A percentile compares a stretch with the other conserved stretches of the same genome.
Evolutionary conservation across 2,888 invertebrate species (phyloP).

Genomic region (Sericinus montela): DNA sequence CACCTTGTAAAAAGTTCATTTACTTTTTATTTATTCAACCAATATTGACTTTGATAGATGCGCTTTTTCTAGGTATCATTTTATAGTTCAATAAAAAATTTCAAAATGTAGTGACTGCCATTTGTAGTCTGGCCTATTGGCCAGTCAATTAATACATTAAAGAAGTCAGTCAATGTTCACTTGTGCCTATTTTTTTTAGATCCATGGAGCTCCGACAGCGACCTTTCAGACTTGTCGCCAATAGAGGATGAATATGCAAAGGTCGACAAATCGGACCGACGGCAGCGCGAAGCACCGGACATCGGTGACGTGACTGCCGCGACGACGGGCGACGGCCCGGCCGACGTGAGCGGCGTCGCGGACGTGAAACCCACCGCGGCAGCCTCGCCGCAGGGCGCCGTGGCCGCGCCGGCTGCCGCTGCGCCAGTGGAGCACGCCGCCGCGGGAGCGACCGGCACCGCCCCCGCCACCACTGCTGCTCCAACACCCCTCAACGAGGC

Average conservation of each 20-base stretch:
- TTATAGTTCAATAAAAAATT: too few species aligned
- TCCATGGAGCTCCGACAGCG: constrained; percentile 91
- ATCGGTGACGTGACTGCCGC: constrained; percentile 65
- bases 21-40: too few species aligned
- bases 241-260: constrained; percentile 82
- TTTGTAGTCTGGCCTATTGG: too few species aligned
- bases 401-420: constrained; percentile 8
- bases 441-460: background rate
- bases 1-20: too few species aligned
- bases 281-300: constrained; percentile 63
- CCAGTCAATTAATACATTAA: too few species aligned
- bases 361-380: constrained; percentile 24
- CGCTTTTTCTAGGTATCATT: too few species aligned
- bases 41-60: too few species aligned
- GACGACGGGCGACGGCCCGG: constrained; percentile 29
- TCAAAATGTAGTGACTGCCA: too few species aligned
- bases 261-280: constrained; percentile 59
- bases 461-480: constrained; percentile 23
- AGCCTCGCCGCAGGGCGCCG: constrained; percentile 7
- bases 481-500: constrained; percentile 30
- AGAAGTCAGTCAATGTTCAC: too few species aligned
- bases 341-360: constrained; percentile 19
- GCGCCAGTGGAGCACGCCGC: constrained; percentile 18
- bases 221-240: constrained; percentile 90
- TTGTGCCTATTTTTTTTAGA: constrained; percentile 49